Evolutionary conservation across 2,113 vertebrate genomes (phyloP), one percentile per base, ranked within the genome.

Genomic region (Antechinus stuartii): DNA sequence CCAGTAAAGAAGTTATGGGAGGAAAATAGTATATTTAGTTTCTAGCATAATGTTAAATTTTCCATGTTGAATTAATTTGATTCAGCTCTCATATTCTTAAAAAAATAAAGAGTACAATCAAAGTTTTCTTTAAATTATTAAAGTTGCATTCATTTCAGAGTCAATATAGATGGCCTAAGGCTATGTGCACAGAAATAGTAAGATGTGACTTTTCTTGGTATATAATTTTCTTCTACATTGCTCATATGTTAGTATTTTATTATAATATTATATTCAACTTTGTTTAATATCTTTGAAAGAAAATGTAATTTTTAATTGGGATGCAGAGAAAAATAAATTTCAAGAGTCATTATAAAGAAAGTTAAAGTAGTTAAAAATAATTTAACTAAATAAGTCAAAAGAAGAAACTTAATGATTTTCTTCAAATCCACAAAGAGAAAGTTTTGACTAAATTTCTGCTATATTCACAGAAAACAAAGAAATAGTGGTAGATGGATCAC

Each of bases 11-110:
- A 96, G 90, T 94, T 91, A 93, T 89, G 25, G 52, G 16, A 56
- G 1, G 0, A 35, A 91, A 92, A 91, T n/a, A 93, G 50, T 89
- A 76, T 6, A 52, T 92, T 94, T 91, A 92, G 89, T 93, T 53
- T 46, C 1, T 0, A 91, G 7, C n/a, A 92, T 93, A 94, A 96
- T 61, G 90, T 91, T 92, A 94, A 96, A 94, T 95, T 27, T 93
- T 91, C 55, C 16, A n/a, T 92, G 35, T 55, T 25, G 47, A 95
- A 91, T 57, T 92, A 76, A 93, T 91, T 96, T 92, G 93, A 94
- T 24, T 2, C 26, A 68, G 27, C 25, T 90, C 91, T 91, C 54
- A 61, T 92, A 61, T 91, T 95, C 54, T 89, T 92, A 24, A 92
- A 96, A 94, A 11, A 76, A 57, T 91, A 94, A 95, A 76, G 30